Conservation (phyloP, 1,140 invertebrate species). For the Heliothis subflexa region DNA sequence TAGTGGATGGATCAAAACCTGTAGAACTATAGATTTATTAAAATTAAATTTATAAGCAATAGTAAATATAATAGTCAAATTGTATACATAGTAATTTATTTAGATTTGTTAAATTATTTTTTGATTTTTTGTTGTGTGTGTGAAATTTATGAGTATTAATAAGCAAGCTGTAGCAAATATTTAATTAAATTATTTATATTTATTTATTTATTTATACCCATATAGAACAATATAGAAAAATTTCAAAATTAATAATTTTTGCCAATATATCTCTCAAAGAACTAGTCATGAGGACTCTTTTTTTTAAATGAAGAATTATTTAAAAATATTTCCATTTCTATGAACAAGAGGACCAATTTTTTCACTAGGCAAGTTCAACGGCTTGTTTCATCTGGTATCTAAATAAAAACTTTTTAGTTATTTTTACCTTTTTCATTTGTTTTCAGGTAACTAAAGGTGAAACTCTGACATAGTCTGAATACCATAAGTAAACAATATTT, state of each 20-base stretch:
- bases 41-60: conserved; percentile 13
- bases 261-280: no score
- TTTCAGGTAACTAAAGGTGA: conserved; percentile 95
- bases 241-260: no score
- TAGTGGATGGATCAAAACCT: conserved; percentile 33
- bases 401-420: conserved; percentile 7
- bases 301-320: no score
- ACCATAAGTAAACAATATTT: conserved; percentile 32
- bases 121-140: background rate
- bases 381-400: background rate
- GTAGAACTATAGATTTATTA: conserved; percentile 32
- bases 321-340: no score
- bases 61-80: conserved; percentile 7
- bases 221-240: no score
- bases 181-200: no score
- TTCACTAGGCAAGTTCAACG: no score
- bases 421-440: conserved; percentile 60
- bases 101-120: background rate
- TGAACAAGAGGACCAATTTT: no score
- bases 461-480: conserved; percentile 89
- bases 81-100: background rate
- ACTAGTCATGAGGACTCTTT: no score
- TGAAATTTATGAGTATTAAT: no score
- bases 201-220: no score
- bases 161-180: background rate